phyloP scores from a whole-genome alignment of 2,888 invertebrate species.

The Oscheius sp. region DNA sequence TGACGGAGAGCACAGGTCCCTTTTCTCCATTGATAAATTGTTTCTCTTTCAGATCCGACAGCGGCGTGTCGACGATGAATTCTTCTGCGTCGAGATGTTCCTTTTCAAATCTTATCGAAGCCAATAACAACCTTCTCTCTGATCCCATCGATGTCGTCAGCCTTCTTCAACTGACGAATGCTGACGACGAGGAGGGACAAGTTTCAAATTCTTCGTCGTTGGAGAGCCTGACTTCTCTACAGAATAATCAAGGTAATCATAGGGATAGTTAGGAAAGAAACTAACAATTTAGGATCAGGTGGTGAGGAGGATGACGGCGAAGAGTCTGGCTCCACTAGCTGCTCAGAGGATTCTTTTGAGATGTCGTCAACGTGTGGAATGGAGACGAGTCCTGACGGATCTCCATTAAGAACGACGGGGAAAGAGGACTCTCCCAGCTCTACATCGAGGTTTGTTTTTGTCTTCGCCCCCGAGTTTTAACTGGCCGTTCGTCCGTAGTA shows the following conservation, averaged over 20 bases:
- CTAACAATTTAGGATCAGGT: constrained; percentile 33
- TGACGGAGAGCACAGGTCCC: constrained; percentile 4
- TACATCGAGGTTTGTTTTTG: not conserved
- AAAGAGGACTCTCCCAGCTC: constrained; percentile 5
- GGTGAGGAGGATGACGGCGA: constrained; percentile 38
- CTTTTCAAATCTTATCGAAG: not conserved
- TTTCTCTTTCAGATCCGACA: constrained; percentile 24
- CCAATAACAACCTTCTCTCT: constrained; percentile 12
- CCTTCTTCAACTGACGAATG: constrained; percentile 37
- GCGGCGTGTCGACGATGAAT: constrained; percentile 32
- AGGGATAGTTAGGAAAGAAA: no score
- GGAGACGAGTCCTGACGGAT: constrained; percentile 14
- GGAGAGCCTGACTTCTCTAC: constrained; percentile 40
- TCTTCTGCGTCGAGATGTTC: constrained; percentile 22
- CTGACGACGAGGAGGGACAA: constrained; percentile 39
- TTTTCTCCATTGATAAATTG: not conserved
- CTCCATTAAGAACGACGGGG: constrained; percentile 19
- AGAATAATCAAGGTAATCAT: constrained; percentile 44
- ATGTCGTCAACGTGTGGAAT: constrained; percentile 48
- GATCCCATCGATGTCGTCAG: constrained; percentile 35
- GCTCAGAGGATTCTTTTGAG: constrained; percentile 65
- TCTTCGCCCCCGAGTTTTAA: not conserved
- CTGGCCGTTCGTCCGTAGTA: not conserved
- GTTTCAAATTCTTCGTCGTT: constrained; percentile 48
- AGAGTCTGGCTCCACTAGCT: constrained; percentile 59